Percentiles rank a stretch among this genome's conserved stretches.
Evolutionary conservation across 2,888 invertebrate genomes (phyloP).

Genomic region (Rhamnusium bicolor): DNA sequence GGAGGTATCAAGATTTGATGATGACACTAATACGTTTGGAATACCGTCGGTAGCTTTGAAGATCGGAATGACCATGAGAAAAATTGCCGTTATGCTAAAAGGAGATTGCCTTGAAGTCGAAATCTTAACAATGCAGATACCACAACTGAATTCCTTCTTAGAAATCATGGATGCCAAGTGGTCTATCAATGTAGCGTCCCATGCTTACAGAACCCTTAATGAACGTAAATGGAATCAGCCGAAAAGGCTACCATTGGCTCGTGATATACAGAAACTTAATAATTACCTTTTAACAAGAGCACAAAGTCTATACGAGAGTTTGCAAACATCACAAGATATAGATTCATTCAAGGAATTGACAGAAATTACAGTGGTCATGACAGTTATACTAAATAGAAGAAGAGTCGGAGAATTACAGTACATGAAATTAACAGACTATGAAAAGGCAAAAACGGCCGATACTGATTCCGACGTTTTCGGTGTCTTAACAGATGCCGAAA

Average conservation of each 20-base stretch:
- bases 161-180: slow-evolving; percentile 18
- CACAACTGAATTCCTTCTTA: slow-evolving; percentile 14
- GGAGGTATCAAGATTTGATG: slow-evolving; percentile 17
- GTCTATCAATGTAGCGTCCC: slow-evolving; percentile 11
- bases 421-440: slow-evolving; percentile 6
- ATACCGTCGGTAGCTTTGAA: slow-evolving; percentile 18
- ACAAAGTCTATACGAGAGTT: not conserved
- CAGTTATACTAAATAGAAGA: slow-evolving; percentile 21
- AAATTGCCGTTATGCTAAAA: slow-evolving; percentile 10
- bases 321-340: not conserved
- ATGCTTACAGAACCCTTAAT: slow-evolving; percentile 22
- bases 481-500: slow-evolving; percentile 18
- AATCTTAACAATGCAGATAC: slow-evolving; percentile 3
- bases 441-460: not conserved
- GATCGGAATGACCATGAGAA: slow-evolving; percentile 17
- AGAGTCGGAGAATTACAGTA: slow-evolving; percentile 30
- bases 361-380: slow-evolving; percentile 6
- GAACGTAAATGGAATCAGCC: slow-evolving; percentile 29
- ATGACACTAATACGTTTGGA: slow-evolving; percentile 7
- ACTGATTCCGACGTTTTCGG: slow-evolving; percentile 11
- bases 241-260: slow-evolving; percentile 21
- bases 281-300: not conserved
- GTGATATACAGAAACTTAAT: slow-evolving; percentile 22
- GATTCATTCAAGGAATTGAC: not conserved
- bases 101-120: slow-evolving; percentile 25